A percentile compares a stretch with the other conserved stretches of the same genome.
Conservation (phyloP, 2,888 invertebrate genomes). For the Eudemis profundana region DNA sequence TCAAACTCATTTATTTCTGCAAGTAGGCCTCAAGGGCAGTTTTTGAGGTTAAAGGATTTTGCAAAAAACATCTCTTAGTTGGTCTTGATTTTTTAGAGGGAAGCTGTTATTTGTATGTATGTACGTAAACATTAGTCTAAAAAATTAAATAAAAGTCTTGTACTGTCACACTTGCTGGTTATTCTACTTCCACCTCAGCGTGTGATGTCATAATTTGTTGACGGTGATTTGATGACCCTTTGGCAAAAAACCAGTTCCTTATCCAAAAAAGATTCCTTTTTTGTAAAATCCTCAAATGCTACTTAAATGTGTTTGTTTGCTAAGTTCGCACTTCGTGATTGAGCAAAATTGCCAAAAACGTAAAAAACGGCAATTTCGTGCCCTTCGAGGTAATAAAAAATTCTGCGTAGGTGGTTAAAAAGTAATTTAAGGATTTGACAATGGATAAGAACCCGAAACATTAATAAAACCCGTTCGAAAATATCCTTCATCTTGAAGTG, state of each 20-base stretch:
- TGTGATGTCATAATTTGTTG: too few relatives aligned
- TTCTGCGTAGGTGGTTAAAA: neutral
- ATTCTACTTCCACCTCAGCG: too few relatives aligned
- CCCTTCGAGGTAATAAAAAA: conserved; percentile 4
- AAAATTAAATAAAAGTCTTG: too few relatives aligned
- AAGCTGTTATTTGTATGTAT: too few relatives aligned
- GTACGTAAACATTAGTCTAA: too few relatives aligned
- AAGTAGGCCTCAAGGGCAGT: too few relatives aligned
- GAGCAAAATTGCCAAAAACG: neutral
- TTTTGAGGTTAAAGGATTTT: neutral
- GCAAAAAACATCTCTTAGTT: neutral
- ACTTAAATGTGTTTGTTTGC: conserved; percentile 12
- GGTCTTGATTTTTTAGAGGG: too few relatives aligned
- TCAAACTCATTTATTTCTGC: too few relatives aligned
- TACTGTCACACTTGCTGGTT: too few relatives aligned
- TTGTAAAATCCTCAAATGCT: neutral
- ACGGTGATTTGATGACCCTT: neutral
- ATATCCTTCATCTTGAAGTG: neutral
- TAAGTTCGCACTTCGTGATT: conserved; percentile 5
- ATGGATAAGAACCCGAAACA: neutral
- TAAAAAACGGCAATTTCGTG: conserved; percentile 7
- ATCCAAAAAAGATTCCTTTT: neutral
- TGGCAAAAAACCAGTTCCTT: too few relatives aligned
- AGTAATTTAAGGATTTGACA: conserved; percentile 12
- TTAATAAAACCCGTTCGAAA: neutral